Conservation (phyloP, 1,140 invertebrate genomes). For the Orchestia grillus region DNA sequence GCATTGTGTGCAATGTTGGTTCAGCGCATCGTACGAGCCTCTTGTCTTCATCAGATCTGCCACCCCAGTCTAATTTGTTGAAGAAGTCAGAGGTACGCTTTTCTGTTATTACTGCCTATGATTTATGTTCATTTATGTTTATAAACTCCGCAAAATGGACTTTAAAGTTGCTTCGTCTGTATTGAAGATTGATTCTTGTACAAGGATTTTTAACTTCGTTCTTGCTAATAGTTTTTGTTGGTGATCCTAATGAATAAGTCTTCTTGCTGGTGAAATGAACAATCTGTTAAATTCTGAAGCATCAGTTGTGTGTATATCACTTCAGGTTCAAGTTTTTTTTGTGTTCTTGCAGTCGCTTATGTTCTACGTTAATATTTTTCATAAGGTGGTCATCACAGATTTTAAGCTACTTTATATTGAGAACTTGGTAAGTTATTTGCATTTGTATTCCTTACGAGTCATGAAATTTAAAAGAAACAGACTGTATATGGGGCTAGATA, state of each 20-base stretch:
- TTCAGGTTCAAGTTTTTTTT: no score
- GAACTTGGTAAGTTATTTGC: no score
- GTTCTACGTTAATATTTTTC: no score
- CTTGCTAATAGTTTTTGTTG: neutral
- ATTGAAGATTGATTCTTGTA: neutral
- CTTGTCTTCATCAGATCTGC: conserved; percentile 26
- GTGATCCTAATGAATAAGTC: neutral
- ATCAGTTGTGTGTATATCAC: no score
- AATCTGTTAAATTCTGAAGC: no score
- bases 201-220: neutral
- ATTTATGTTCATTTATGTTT: neutral
- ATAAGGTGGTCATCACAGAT: no score
- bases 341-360: no score
- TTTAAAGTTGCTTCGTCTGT: neutral
- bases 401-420: no score
- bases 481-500: no score
- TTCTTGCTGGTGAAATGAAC: no score
- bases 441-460: no score
- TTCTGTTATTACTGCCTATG: neutral
- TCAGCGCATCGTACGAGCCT: neutral
- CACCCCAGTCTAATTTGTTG: neutral
- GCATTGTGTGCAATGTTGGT: conserved; percentile 30
- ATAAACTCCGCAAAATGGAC: neutral
- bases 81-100: neutral
- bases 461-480: no score